Evolutionary conservation across 2,888 invertebrate genomes (phyloP), one percentile per base, ranked within the genome.

Genomic region (Seira sanloemensis): DNA sequence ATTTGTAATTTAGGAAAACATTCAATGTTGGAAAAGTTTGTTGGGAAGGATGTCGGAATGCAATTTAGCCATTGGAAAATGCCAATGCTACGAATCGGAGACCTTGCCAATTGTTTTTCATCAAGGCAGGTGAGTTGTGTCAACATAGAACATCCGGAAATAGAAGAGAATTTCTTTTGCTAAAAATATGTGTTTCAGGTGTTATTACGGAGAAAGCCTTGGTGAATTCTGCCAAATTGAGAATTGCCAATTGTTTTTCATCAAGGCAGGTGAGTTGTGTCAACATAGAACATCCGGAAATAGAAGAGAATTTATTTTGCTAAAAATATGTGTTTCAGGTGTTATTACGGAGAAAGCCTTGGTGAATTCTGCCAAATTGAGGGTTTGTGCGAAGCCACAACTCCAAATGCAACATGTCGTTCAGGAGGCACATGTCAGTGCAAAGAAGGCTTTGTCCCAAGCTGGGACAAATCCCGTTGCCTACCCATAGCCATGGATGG

Each of bases 331-430:
- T n/a, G n/a, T n/a, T n/a, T 9, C 69, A 89, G 89, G 67, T 89
- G 89, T 62, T 88, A 88, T 58, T 89, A 89, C 58, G 89, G 89
- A 24, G 89, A 89, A 85, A 86, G 86, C 26, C 65, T 89, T 26
- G 89, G 89, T 0, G 89, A 89, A 27, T 88, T 75, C 66, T 89
- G 89, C 76, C 88, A 88, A 86, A 88, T 89, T 62, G 88, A 89
- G 7, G 89, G 88, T 0, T 75, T 89, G 0, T 89, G 89, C 66
- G 76, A 73, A 19, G 86, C 86, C 2, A 89, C 89, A 1, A 86
- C 87, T n/a, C 37, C 69, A 2, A 88, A 88, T 72, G 89, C 88
- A 0, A 73, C 80, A 18, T 89, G 89, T 74, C 76, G 78, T 16
- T 78, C 85, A 19, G 88, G 88, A 18, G 37, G 37, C 16, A 84